Evolutionary conservation across 2,797 vertebrate genomes (phyloP).

Genomic region (Stomatorhinus walkeri): DNA sequence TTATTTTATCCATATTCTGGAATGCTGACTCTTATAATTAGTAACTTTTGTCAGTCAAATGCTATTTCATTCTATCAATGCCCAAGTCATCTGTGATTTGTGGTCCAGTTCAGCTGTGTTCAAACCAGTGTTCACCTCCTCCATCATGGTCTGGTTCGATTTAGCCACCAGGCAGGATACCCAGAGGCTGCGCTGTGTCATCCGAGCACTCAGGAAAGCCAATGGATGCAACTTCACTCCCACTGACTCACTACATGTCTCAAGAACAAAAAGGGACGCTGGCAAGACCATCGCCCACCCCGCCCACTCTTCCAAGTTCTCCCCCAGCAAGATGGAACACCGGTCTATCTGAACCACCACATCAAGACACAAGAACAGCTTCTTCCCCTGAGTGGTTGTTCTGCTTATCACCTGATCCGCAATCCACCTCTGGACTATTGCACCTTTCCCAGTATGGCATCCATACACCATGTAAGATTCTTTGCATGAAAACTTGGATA

Average conservation of each 20-base stretch:
- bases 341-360: background rate
- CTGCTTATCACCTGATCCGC: background rate
- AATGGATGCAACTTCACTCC: background rate
- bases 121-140: background rate
- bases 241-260: background rate
- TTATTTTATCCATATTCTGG: background rate
- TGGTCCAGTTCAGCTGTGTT: background rate
- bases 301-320: slow-evolving; percentile 9
- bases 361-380: background rate
- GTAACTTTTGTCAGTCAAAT: background rate
- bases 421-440: background rate
- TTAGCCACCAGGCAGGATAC: background rate
- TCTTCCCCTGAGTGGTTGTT: background rate
- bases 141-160: background rate
- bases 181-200: background rate
- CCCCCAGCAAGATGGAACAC: background rate
- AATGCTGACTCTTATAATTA: background rate
- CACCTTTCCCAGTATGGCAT: background rate
- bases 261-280: background rate
- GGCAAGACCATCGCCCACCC: slow-evolving; percentile 6
- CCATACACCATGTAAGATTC: background rate
- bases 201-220: background rate
- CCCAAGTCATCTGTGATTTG: background rate
- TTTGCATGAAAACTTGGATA: background rate
- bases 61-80: background rate